Conservation (phyloP, 2,797 vertebrate species). For the Labeo calbasu region DNA sequence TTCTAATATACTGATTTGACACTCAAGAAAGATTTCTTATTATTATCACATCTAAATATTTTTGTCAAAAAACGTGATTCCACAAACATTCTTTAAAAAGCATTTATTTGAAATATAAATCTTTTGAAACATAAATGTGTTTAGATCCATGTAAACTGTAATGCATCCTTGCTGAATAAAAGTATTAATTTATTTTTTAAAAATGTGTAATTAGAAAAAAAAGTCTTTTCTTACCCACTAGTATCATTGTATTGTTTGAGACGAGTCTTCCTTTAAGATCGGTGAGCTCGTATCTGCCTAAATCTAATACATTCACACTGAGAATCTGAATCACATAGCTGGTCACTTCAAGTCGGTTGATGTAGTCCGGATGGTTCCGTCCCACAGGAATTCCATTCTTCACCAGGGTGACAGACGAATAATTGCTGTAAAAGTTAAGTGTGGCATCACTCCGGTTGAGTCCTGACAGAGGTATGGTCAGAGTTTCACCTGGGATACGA, state of each 20-base stretch:
- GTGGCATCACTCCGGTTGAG: conserved; percentile 36
- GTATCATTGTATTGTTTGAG: conserved; percentile 66
- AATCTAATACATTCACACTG: conserved; percentile 67
- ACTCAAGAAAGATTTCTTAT: neutral
- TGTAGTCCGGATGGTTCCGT: conserved; percentile 60
- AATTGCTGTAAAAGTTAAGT: conserved; percentile 55
- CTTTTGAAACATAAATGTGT: neutral
- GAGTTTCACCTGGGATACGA: conserved; percentile 66
- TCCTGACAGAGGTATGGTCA: conserved; percentile 65
- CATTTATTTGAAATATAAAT: neutral
- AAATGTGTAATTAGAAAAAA: neutral
- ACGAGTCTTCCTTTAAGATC: conserved; percentile 58
- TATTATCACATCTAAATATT: neutral
- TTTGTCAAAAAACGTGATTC: neutral
- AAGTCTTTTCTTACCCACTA: conserved; percentile 64
- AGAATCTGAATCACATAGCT: conserved; percentile 57
- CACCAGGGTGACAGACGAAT: conserved; percentile 62
- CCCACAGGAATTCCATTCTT: conserved; percentile 54
- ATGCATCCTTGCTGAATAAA: neutral
- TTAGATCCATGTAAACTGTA: neutral
- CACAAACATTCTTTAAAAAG: neutral
- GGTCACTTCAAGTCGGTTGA: conserved; percentile 58
- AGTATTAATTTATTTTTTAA: neutral
- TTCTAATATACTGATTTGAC: neutral
- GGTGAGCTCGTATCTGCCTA: conserved; percentile 65